Base-by-base conservation (phyloP, 2,888 invertebrate genomes). In the Rhorus exstirpatorius region DNA sequence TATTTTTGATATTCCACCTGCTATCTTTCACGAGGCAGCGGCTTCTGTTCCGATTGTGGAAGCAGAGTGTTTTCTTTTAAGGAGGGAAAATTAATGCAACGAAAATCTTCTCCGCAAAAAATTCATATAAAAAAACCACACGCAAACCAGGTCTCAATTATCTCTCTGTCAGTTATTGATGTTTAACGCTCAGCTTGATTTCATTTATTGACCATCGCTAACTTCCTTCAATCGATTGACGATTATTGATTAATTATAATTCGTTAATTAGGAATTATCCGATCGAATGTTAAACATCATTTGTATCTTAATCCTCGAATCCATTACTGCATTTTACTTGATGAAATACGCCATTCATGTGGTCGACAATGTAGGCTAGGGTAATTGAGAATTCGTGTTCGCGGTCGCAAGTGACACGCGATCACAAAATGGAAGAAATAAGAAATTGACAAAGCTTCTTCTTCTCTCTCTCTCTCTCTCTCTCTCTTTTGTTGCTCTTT, bases 381-480 rank as follows among this genome's bases (percentile, higher is more conserved):
- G 44, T 55, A 55, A 65, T 46, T n/a, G 63, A 4, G 17, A 44
- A 65, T 49, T 49, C 1, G 14, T 46, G 31, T 31, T 75, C n/a
- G 65, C 55, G 31, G n/a, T 65, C 24, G 35, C 19, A 8, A 49
- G 17, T 38, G 17, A 70, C 49, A 68, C 17, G 38, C 51, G 77
- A 67, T 67, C 35, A 19, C 49, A 17, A 17, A 24, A 46, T 35
- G 10, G 12, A 14, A 6, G 12, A 53, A 24, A 61, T 51, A 61
- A 46, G 31, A 19, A 17, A 26, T 46, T 10, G 17, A 55, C 46
- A 53, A 53, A 17, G 35, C 49, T 35, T 10, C 31, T 17, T 51
- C 8, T 38, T 55, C 41, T 70, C 55, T 71, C 21, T 46, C n/a
- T 51, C 63, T 44, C 51, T 49, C 21, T 41, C 19, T 67, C 35